A percentile compares a stretch with the other conserved stretches of the same genome.
These are phyloP conservation scores for Ciconia stormi DNA, from an alignment of 2,113 vertebrate genomes.

Conservation along the genomic window DNA sequence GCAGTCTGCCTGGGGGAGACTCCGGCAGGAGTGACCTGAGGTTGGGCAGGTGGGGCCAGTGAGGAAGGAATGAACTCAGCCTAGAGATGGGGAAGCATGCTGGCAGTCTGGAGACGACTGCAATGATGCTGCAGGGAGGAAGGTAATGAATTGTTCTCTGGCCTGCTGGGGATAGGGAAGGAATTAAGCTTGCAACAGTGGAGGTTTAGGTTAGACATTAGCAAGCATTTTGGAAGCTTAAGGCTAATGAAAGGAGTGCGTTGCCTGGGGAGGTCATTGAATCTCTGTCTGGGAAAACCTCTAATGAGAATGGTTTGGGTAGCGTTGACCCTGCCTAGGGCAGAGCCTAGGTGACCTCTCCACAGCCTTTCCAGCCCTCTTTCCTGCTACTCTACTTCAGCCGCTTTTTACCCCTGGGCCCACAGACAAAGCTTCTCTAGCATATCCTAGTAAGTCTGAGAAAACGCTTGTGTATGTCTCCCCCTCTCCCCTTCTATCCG, in stretches of 20 bases:
- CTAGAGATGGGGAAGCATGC: background rate
- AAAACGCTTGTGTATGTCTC: rapidly evolving
- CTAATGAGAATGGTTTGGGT: background rate
- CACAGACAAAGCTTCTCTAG: background rate
- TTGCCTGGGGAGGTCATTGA: background rate
- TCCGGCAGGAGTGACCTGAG: background rate
- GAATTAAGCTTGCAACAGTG: background rate
- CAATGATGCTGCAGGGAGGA: background rate
- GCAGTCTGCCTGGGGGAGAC: background rate
- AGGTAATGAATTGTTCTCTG: background rate
- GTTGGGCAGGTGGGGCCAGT: background rate
- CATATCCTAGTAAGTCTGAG: background rate
- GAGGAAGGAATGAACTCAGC: background rate
- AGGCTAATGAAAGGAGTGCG: background rate
- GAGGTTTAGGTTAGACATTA: background rate
- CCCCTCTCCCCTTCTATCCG: rapidly evolving
- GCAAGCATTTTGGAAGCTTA: background rate
- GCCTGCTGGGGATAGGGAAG: background rate
- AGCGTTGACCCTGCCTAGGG: background rate
- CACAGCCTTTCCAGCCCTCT: background rate
- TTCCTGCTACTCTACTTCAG: background rate
- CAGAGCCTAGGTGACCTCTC: background rate
- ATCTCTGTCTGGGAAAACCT: background rate
- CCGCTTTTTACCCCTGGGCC: background rate
- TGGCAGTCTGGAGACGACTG: background rate